These are phyloP conservation scores for Ormia ochracea DNA, from an alignment of 2,888 invertebrate genomes.

Conservation along the genomic window DNA sequence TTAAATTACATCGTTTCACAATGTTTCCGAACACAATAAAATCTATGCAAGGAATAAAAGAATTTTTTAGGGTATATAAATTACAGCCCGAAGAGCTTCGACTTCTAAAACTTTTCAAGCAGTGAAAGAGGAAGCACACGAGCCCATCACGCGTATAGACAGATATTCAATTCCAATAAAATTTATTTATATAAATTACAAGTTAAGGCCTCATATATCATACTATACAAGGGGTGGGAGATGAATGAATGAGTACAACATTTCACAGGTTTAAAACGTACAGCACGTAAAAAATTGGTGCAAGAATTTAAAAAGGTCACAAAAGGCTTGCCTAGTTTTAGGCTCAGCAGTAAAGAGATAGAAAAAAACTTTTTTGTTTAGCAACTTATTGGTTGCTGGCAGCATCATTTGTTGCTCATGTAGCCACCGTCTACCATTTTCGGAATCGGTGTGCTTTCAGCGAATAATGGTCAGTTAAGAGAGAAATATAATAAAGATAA, in stretches of 20 bases:
- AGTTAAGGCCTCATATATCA: constrained; percentile 42
- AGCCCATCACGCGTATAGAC: constrained; percentile 7
- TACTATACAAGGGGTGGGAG: background rate
- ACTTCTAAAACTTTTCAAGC: constrained; percentile 14
- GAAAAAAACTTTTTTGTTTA: too few species aligned
- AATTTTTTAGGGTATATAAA: constrained; percentile 25
- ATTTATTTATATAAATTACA: constrained; percentile 48
- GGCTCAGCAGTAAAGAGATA: constrained; percentile 1
- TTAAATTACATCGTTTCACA: constrained; percentile 46
- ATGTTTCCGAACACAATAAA: background rate
- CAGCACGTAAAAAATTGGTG: background rate
- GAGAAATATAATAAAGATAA: background rate
- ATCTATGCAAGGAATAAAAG: background rate
- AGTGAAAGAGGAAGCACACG: background rate
- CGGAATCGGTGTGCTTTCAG: background rate
- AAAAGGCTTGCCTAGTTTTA: constrained; percentile 32
- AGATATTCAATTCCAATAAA: constrained; percentile 22
- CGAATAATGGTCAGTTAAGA: constrained; percentile 19
- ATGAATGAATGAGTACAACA: background rate
- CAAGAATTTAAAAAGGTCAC: background rate
- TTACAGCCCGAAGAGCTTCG: constrained; percentile 4
- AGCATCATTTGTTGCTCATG: background rate
- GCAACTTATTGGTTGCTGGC: background rate
- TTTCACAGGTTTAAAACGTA: background rate
- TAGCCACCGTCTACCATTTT: background rate